Base-by-base conservation (phyloP, 1,140 invertebrate species). In the Pseudobourletiella spinata region DNA sequence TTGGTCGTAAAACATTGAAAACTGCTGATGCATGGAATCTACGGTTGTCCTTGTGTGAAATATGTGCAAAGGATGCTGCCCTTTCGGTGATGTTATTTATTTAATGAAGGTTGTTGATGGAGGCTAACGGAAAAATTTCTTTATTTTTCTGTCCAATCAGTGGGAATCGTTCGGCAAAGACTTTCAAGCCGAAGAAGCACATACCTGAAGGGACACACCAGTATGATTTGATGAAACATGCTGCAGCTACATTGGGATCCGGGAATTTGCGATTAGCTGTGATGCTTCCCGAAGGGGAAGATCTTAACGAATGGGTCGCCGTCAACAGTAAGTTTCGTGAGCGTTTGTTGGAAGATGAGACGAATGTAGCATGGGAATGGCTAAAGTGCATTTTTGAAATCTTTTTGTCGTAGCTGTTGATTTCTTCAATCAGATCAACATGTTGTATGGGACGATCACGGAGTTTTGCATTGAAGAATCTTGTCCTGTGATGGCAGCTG, bases 381-480 rank as follows among this genome's bases (percentile, higher is more conserved):
- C 39, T 42, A 24, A 42, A 42, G n/a, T n/a, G n/a, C n/a, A n/a
- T n/a, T n/a, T 39, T 39, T 39, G 32, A n/a, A 8, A 8, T 39
- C 8, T 39, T 39, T 39, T 68, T 69, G 73, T 82, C 81, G 55
- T 76, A 97, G 95, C 95, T 75, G 95, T 98, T 50, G 95, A 98
- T 78, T 98, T 98, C 74, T 98, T 98, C 77, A 98, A 98, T 77
- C 95, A 99, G 84, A 98, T 99, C 71, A 98, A 98, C 76, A 99
- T 99, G 96, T 79, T 99, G 46, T 99, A 98, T 74, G 97, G 97
- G 3, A 99, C 95, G 14, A 96, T 99, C 71, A 98, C 95, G 26
- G 97, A 99, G 76, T 98, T 97, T 78, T 99, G 97, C 76, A 96
- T 94, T 0, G 93, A 97, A 76, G 91, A 98, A 68, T 92, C 88